Evolutionary conservation across 2,113 vertebrate genomes (phyloP).

Genomic region (Cervus canadensis): DNA sequence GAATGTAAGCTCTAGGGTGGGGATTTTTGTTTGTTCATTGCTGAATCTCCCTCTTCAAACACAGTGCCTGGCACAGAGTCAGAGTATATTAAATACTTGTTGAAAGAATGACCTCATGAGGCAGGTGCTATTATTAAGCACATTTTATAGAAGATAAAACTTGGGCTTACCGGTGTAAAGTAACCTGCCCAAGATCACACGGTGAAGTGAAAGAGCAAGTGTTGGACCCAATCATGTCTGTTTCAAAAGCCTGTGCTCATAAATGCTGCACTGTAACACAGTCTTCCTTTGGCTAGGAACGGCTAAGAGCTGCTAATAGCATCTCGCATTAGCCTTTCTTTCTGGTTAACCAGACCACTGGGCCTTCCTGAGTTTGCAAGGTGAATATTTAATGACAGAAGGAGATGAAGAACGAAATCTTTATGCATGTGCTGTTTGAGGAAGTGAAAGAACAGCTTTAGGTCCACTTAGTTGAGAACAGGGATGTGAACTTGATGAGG

Average conservation of each 20-base stretch:
- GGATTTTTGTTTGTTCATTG: neutral
- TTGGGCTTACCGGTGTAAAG: neutral
- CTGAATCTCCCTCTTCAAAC: neutral
- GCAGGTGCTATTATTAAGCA: neutral
- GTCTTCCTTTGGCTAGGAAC: neutral
- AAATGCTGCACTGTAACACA: neutral
- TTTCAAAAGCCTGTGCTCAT: neutral
- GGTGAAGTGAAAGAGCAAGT: neutral
- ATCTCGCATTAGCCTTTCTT: constrained; percentile 10
- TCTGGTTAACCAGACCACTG: neutral
- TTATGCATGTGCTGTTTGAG: neutral
- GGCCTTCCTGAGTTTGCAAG: constrained; percentile 14
- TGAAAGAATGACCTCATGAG: neutral
- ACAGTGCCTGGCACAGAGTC: neutral
- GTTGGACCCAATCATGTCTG: neutral
- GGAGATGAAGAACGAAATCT: neutral
- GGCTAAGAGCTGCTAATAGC: neutral
- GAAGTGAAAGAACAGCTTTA: neutral
- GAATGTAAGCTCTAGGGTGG: neutral
- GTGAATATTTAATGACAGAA: neutral
- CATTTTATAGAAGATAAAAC: neutral
- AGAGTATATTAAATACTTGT: neutral
- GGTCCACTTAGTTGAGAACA: neutral
- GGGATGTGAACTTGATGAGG: neutral
- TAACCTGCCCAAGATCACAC: neutral